Evolutionary conservation across 1,140 invertebrate genomes (phyloP).

Genomic region (Dendrolimus punctatus): DNA sequence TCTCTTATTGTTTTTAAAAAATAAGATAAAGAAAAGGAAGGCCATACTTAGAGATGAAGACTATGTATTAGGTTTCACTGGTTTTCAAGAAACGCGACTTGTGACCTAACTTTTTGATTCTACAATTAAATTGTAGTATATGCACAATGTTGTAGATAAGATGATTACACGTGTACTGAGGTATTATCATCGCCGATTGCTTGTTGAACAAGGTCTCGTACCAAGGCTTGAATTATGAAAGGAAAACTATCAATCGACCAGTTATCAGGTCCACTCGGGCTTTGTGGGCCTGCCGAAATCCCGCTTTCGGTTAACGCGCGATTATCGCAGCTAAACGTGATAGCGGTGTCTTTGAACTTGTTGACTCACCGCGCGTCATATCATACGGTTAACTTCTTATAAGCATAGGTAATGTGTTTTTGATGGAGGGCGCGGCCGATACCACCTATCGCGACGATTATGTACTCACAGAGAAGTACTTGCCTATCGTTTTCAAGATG

Average conservation of each 20-base stretch:
- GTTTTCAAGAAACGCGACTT: too few species aligned
- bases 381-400: slow-evolving; percentile 55
- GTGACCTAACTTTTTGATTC: too few species aligned
- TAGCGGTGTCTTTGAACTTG: slow-evolving; percentile 61
- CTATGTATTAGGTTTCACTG: too few species aligned
- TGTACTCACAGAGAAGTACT: slow-evolving; percentile 16
- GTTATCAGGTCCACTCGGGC: slow-evolving; percentile 44
- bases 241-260: slow-evolving; percentile 58
- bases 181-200: slow-evolving; percentile 25
- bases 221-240: slow-evolving; percentile 34
- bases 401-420: slow-evolving; percentile 61
- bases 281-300: slow-evolving; percentile 78
- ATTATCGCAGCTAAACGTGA: slow-evolving; percentile 62
- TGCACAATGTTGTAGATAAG: neutral
- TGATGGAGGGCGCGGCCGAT: slow-evolving; percentile 59
- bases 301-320: slow-evolving; percentile 93
- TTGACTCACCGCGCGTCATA: slow-evolving; percentile 48
- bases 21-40: too few species aligned
- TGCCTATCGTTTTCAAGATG: slow-evolving; percentile 19
- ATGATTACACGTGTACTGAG: slow-evolving; percentile 49
- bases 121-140: too few species aligned
- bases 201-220: slow-evolving; percentile 38
- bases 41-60: too few species aligned
- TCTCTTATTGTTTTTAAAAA: too few species aligned
- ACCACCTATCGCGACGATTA: slow-evolving; percentile 36